Percentiles rank a stretch among this genome's conserved stretches.
Evolutionary conservation across 2,113 vertebrate genomes (phyloP).

Genomic region (Forbesichthys papilliferus): DNA sequence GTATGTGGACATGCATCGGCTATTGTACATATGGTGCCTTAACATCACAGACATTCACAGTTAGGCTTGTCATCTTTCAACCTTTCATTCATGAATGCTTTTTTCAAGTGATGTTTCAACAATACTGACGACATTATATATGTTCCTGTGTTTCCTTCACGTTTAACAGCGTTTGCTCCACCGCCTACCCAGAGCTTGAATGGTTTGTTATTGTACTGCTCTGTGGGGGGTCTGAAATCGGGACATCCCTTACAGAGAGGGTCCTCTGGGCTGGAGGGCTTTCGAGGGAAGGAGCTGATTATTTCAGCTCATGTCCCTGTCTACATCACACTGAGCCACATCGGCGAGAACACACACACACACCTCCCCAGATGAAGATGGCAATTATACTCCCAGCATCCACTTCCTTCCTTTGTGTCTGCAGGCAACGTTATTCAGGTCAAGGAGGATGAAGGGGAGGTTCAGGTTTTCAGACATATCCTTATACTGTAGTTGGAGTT

Average conservation of each 20-base stretch:
- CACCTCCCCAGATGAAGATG: slow-evolving; percentile 23
- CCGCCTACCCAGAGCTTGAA: neutral
- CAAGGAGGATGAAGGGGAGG: slow-evolving; percentile 40
- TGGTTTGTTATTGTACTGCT: slow-evolving; percentile 24
- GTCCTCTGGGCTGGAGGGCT: slow-evolving; percentile 47
- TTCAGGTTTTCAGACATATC: neutral
- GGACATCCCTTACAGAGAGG: slow-evolving; percentile 39
- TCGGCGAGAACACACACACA: neutral
- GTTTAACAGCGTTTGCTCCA: slow-evolving; percentile 11
- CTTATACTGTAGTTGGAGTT: too few species aligned
- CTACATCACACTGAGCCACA: slow-evolving; percentile 16
- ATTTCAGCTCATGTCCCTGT: slow-evolving; percentile 47
- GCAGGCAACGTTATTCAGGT: slow-evolving; percentile 52
- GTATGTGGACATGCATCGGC: too few species aligned
- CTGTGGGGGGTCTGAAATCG: slow-evolving; percentile 9
- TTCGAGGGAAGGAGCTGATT: slow-evolving; percentile 34
- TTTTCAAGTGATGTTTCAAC: neutral
- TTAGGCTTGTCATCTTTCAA: too few species aligned
- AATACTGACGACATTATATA: neutral
- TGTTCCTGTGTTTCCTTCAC: neutral
- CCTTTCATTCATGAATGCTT: too few species aligned
- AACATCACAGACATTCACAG: too few species aligned
- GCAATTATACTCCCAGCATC: slow-evolving; percentile 61
- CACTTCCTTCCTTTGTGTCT: slow-evolving; percentile 37
- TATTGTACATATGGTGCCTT: too few species aligned